phyloP scores from a whole-genome alignment of 2,113 vertebrate species.

The Acanthisitta chloris region DNA sequence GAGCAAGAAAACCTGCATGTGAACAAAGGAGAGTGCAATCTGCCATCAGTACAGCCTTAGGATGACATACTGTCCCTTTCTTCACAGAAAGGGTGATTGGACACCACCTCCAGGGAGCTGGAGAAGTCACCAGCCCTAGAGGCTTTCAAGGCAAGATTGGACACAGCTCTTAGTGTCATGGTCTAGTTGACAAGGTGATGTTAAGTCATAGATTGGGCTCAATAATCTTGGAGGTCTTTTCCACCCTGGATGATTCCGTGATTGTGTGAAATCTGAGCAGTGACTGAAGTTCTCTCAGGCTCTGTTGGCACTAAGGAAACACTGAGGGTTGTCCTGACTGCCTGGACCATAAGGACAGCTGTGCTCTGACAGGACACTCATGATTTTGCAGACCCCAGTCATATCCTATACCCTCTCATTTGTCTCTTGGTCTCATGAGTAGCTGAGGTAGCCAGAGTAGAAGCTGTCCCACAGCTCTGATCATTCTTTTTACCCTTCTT shows the following conservation, averaged over 20 bases:
- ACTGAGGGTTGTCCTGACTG: background rate
- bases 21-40: background rate
- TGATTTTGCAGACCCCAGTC: background rate
- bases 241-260: too few relatives aligned
- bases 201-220: too few relatives aligned
- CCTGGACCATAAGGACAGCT: background rate
- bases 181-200: too few relatives aligned
- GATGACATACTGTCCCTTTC: background rate
- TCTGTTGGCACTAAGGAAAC: background rate
- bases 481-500: background rate
- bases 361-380: background rate
- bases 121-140: too few relatives aligned
- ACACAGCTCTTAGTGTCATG: too few relatives aligned
- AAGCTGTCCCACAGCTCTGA: background rate
- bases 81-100: too few relatives aligned
- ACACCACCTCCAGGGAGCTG: too few relatives aligned
- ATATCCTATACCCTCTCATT: rapidly evolving
- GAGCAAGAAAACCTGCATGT: background rate
- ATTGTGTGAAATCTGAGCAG: background rate
- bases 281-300: background rate
- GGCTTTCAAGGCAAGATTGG: too few relatives aligned
- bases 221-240: too few relatives aligned
- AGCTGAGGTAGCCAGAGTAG: background rate
- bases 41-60: background rate
- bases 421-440: background rate